Conservation (phyloP, 1,140 invertebrate genomes). For the Calliphora vicina region DNA sequence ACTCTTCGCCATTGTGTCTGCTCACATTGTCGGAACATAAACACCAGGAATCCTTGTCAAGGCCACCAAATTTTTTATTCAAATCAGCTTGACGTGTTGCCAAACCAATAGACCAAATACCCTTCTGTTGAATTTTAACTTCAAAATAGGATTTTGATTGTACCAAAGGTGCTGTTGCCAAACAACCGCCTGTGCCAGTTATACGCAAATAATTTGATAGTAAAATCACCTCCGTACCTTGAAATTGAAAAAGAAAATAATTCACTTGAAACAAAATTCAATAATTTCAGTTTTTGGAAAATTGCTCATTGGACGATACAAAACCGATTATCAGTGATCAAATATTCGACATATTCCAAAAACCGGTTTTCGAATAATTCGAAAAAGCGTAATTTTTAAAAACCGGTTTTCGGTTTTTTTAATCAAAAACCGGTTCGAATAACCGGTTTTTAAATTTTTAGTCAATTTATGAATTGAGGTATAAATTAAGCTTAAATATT, state of each 20-base stretch:
- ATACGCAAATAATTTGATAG: conserved; percentile 95
- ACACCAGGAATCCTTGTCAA: conserved; percentile 92
- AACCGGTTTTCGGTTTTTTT: too few relatives aligned
- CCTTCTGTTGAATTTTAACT: conserved; percentile 95
- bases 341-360: too few relatives aligned
- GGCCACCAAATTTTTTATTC: conserved; percentile 80
- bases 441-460: too few relatives aligned
- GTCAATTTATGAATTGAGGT: too few relatives aligned
- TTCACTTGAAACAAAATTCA: too few relatives aligned
- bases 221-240: conserved; percentile 97
- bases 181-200: conserved; percentile 93
- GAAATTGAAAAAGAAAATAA: background rate
- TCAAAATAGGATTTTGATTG: conserved; percentile 99
- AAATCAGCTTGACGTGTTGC: conserved; percentile 88
- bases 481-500: too few relatives aligned
- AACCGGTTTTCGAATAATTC: too few relatives aligned
- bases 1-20: conserved; percentile 82
- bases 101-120: conserved; percentile 94
- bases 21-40: conserved; percentile 89
- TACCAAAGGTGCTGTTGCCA: conserved; percentile 90
- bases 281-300: too few relatives aligned
- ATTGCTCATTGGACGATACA: too few relatives aligned
- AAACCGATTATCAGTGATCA: too few relatives aligned
- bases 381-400: too few relatives aligned
- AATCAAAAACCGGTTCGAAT: too few relatives aligned